Evolutionary conservation across 2,888 invertebrate species (phyloP).

Genomic region (Exephanes ischioxanthus): DNA sequence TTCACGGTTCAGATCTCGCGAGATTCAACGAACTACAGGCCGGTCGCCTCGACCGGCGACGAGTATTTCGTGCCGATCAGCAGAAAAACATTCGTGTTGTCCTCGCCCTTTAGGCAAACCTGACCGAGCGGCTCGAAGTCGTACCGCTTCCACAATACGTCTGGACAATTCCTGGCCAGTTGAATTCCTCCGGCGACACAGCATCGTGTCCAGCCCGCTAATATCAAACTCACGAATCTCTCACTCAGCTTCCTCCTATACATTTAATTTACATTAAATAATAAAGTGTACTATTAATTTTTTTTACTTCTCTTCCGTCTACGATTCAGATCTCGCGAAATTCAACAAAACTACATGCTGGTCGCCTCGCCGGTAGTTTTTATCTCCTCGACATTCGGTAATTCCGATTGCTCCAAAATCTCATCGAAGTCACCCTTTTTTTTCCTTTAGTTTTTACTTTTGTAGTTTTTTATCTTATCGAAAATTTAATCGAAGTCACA

Average conservation of each 20-base stretch:
- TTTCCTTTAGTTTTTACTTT: too few relatives aligned
- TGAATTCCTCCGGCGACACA: constrained; percentile 94
- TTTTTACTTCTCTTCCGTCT: not conserved
- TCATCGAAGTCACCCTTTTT: constrained; percentile 95
- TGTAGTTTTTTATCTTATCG: constrained; percentile 86
- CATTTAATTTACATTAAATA: constrained; percentile 54
- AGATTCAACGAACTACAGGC: constrained; percentile 31
- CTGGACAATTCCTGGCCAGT: constrained; percentile 91
- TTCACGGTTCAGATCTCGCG: constrained; percentile 40
- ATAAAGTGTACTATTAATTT: not conserved
- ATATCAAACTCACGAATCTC: constrained; percentile 51
- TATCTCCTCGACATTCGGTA: constrained; percentile 97
- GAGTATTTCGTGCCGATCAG: constrained; percentile 86
- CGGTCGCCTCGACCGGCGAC: constrained; percentile 12
- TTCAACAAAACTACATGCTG: not conserved
- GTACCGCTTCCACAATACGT: constrained; percentile 90
- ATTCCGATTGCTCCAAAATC: constrained; percentile 92
- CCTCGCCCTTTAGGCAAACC: constrained; percentile 98
- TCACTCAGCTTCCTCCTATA: constrained; percentile 52
- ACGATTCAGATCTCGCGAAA: constrained; percentile 50
- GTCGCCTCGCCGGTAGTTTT: constrained; percentile 93
- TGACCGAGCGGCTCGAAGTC: constrained; percentile 96
- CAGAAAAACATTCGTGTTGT: constrained; percentile 96
- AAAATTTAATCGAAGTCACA: too few relatives aligned
- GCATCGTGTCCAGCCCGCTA: constrained; percentile 95